Conservation (phyloP, 2,888 invertebrate genomes). For the Ennomos quercinarius region DNA sequence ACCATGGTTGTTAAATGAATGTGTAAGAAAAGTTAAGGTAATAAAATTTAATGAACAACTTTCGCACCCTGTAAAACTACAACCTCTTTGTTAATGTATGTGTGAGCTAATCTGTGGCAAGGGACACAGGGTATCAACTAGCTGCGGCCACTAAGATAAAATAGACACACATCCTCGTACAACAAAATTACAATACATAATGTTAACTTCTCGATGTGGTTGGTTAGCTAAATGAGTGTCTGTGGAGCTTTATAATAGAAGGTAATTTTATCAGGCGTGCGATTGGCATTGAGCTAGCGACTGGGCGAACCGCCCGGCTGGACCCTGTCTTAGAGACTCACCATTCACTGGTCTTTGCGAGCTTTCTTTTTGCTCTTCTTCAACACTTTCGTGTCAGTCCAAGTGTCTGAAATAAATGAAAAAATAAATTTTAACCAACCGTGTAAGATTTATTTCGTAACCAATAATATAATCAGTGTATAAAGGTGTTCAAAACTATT, state of each 20-base stretch:
- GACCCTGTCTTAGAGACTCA: conserved; percentile 59
- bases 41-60: conserved; percentile 70
- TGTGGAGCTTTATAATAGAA: conserved; percentile 6
- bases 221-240: not conserved
- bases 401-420: conserved; percentile 83
- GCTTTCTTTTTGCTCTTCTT: conserved; percentile 92
- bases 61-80: conserved; percentile 80
- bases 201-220: not conserved
- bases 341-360: conserved; percentile 89
- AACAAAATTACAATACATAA: not conserved
- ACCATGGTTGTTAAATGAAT: conserved; percentile 83
- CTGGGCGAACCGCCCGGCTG: conserved; percentile 55
- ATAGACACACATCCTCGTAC: not conserved
- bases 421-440: no score
- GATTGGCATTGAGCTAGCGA: conserved; percentile 78
- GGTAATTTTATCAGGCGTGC: conserved; percentile 55
- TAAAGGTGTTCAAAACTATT: no score
- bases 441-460: no score
- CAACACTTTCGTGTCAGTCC: conserved; percentile 90
- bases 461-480: no score
- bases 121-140: not conserved
- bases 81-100: conserved; percentile 51
- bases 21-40: conserved; percentile 69
- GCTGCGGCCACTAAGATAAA: not conserved
- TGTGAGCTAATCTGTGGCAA: not conserved